Percentiles rank a stretch among this genome's conserved stretches.
phyloP scores from a whole-genome alignment of 2,797 vertebrate genomes.

The Oreochromis mossambicus region DNA sequence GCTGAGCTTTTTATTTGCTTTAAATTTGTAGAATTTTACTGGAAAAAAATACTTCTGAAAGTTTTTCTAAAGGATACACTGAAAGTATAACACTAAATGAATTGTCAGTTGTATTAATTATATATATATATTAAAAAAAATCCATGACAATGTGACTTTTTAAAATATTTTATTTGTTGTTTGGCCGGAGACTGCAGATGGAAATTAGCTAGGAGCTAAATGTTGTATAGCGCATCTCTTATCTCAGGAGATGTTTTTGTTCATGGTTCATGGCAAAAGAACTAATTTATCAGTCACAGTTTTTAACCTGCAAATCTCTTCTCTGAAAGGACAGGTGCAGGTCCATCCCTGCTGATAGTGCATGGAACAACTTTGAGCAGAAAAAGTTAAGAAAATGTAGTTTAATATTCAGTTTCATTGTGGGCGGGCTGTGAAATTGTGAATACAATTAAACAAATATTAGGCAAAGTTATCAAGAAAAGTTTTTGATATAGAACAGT shows the following conservation, averaged over 20 bases:
- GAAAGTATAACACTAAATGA: neutral
- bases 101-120: neutral
- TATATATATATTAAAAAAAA: neutral
- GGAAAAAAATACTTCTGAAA: neutral
- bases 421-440: neutral
- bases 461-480: neutral
- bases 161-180: neutral
- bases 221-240: neutral
- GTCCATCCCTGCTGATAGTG: accelerated
- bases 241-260: neutral
- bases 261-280: accelerated
- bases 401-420: accelerated
- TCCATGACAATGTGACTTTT: neutral
- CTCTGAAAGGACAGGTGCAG: neutral
- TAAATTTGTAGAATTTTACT: neutral
- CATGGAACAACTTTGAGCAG: neutral
- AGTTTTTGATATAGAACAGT: accelerated
- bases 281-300: accelerated
- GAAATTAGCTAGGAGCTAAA: neutral
- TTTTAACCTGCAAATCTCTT: neutral
- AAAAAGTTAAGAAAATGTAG: neutral
- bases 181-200: accelerated
- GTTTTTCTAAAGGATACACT: neutral
- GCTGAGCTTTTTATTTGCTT: neutral
- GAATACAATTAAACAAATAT: neutral